Conservation (phyloP, 2,113 vertebrate species). For the Microcebus jonahi region DNA sequence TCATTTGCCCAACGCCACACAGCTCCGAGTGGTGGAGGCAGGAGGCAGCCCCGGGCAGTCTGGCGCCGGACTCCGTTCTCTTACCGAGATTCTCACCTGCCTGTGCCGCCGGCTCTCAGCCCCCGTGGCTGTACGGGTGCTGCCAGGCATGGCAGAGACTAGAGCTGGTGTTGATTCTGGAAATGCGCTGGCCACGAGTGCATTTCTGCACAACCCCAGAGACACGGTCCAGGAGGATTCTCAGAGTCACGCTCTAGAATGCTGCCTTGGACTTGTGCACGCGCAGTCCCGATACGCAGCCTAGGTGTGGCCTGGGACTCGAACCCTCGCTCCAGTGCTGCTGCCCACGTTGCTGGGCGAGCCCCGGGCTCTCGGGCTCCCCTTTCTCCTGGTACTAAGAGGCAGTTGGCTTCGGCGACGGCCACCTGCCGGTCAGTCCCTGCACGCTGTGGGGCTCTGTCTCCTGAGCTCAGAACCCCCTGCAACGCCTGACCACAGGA, state of each 20-base stretch:
- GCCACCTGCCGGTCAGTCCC: fast-evolving
- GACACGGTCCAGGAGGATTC: fast-evolving
- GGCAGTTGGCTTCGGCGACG: background rate
- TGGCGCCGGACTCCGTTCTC: background rate
- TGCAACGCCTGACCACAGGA: fast-evolving
- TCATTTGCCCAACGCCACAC: fast-evolving
- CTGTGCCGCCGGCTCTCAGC: background rate
- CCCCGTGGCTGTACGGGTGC: fast-evolving
- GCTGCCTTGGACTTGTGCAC: too few species aligned
- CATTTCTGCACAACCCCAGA: fast-evolving
- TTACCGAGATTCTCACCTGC: fast-evolving
- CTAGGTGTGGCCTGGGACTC: fast-evolving
- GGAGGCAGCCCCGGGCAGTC: background rate
- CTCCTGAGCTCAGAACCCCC: too few species aligned
- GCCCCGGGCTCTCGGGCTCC: background rate
- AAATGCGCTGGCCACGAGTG: fast-evolving
- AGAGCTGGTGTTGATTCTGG: background rate
- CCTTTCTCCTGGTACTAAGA: background rate
- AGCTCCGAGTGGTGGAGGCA: background rate
- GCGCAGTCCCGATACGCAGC: fast-evolving
- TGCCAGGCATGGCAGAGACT: fast-evolving
- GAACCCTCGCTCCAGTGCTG: fast-evolving
- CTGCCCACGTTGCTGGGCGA: fast-evolving
- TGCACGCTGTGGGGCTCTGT: fast-evolving
- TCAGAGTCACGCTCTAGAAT: background rate